A percentile compares a stretch with the other conserved stretches of the same genome.
Evolutionary conservation across 2,113 vertebrate genomes (phyloP).

Genomic region (Notothenia rossii): DNA sequence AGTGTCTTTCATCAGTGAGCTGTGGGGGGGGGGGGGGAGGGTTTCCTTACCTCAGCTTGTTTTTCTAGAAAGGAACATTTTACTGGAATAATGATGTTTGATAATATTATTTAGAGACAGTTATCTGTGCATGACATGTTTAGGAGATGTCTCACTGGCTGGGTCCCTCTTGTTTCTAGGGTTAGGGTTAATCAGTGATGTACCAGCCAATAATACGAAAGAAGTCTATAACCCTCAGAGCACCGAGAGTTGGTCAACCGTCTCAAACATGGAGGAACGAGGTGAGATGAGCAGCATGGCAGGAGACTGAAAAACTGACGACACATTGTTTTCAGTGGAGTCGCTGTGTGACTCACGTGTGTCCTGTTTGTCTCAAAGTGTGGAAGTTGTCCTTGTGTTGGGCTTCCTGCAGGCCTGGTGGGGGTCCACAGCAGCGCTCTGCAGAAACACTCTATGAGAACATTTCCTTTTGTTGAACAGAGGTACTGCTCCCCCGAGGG

Average conservation of each 20-base stretch:
- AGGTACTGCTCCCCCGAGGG: slow-evolving; percentile 50
- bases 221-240: neutral
- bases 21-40: neutral
- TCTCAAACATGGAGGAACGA: neutral
- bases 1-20: slow-evolving; percentile 12
- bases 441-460: slow-evolving; percentile 55
- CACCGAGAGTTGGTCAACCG: neutral
- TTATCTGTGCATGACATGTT: slow-evolving; percentile 8
- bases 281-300: slow-evolving; percentile 21
- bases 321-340: slow-evolving; percentile 55
- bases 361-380: slow-evolving; percentile 76
- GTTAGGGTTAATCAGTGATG: neutral
- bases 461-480: slow-evolving; percentile 71
- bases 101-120: slow-evolving; percentile 25
- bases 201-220: neutral
- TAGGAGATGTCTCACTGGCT: neutral
- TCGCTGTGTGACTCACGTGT: slow-evolving; percentile 47
- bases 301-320: slow-evolving; percentile 22
- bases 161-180: neutral
- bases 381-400: slow-evolving; percentile 77
- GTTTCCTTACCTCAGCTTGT: slow-evolving; percentile 39
- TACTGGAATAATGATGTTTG: slow-evolving; percentile 19
- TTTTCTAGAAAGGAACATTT: slow-evolving; percentile 16
- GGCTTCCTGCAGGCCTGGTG: slow-evolving; percentile 67
- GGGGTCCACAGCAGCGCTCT: slow-evolving; percentile 50